These are phyloP conservation scores for Drosophila basisetae DNA, from an alignment of 2,888 invertebrate species.

Conservation along the genomic window DNA sequence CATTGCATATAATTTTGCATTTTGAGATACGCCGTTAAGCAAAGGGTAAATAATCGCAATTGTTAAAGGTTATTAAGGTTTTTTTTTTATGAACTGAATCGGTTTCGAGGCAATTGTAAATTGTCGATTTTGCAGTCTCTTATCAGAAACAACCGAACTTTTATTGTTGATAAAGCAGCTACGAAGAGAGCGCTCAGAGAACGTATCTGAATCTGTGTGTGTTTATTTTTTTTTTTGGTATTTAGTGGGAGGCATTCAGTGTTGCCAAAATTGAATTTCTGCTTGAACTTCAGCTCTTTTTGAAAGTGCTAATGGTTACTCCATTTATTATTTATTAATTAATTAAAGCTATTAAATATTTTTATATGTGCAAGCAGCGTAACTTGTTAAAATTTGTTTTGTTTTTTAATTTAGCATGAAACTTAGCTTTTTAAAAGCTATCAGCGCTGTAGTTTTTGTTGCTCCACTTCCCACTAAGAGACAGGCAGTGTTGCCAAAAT, in stretches of 20 bases:
- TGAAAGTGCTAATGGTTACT: not conserved
- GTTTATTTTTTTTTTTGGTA: not conserved
- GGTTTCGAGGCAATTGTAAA: constrained; percentile 19
- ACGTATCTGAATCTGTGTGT: not conserved
- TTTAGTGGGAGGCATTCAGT: constrained; percentile 5
- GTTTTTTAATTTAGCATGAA: not conserved
- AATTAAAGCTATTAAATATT: not conserved
- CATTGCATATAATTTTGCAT: constrained; percentile 7
- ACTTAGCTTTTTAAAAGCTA: not conserved
- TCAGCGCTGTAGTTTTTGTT: not conserved
- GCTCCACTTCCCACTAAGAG: not conserved
- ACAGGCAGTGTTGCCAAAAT: not conserved
- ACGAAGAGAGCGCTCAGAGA: not conserved
- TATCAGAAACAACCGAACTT: constrained; percentile 44
- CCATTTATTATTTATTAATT: not conserved
- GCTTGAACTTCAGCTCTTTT: not conserved
- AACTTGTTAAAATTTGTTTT: not conserved
- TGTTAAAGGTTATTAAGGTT: constrained; percentile 8
- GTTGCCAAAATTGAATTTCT: constrained; percentile 4
- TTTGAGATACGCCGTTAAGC: constrained; percentile 18
- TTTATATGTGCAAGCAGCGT: not conserved
- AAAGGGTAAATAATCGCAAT: constrained; percentile 29
- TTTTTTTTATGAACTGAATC: constrained; percentile 4
- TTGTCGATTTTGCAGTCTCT: constrained; percentile 44
- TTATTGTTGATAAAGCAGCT: constrained; percentile 50